Evolutionary conservation across 2,113 vertebrate species (phyloP), one percentile per base, ranked within the genome.

Genomic region (Limanda limanda): DNA sequence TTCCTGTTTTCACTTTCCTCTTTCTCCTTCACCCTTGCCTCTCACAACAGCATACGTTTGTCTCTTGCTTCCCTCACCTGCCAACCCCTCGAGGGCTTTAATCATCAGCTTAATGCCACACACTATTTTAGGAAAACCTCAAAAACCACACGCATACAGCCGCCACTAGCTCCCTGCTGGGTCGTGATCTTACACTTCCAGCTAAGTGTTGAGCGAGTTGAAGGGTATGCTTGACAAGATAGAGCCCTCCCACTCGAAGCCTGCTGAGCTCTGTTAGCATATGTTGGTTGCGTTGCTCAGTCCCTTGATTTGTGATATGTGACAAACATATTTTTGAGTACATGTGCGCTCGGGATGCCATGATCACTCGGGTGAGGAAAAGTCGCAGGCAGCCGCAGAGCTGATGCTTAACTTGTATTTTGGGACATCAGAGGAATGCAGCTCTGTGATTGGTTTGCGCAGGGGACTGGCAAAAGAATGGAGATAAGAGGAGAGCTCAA

Each of bases 31-130:
- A 15, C 74, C 61, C 62, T 58, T 31, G 58, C 14, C 45, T 42
- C 58, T 68, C 35, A 2, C 52, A 20, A 86, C 81, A 76, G 67
- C 68, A 79, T 79, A 85, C 88, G 59, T 51, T 76, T 63, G 66
- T 72, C 76, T 74, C 48, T 65, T 23, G 58, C 80, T 72, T 71
- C 68, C 66, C 59, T 82, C 76, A 87, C 84, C 84, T 81, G 84
- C 82, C 89, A 74, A 31, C 5, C 66, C 73, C 74, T 68, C 4
- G 25, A 79, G 68, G 56, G 63, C 51, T 87, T 89, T 88, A 83
- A 86, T 89, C 83, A 78, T 82, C 79, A 78, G 82, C 82, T 84
- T 81, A 88, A 72, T 84, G 84, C 87, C 89, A 64, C 76, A 79
- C 66, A 67, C 67, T 89, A 63, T 89, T 86, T 81, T 48, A 63